Percentiles rank a stretch among this genome's conserved stretches.
Conservation (phyloP, 2,113 vertebrate species). For the Brienomyrus longianalis region DNA sequence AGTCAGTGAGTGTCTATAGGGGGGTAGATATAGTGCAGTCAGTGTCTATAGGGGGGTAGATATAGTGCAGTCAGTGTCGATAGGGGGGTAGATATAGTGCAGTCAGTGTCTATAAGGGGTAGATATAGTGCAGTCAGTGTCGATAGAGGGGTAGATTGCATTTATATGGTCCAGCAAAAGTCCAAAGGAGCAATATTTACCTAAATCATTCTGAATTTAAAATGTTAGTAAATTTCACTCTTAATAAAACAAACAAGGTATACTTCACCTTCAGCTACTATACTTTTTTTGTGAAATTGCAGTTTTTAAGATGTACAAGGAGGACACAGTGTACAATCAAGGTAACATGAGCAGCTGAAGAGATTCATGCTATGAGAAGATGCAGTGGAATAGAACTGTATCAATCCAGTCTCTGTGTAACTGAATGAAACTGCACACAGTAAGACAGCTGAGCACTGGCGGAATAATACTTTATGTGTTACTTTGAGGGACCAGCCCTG, state of each 20-base stretch:
- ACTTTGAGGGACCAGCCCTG: background rate
- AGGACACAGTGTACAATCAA: background rate
- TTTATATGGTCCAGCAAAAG: background rate
- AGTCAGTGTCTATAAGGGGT: no score
- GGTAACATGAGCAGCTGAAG: background rate
- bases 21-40: no score
- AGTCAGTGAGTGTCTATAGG: no score
- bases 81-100: no score
- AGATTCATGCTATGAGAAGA: background rate
- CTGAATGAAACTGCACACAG: background rate
- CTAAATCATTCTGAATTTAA: background rate
- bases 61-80: no score
- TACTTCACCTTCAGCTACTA: background rate
- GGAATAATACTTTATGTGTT: background rate
- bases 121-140: background rate
- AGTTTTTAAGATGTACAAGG: background rate
- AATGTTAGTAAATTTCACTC: background rate
- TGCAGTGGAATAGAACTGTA: background rate
- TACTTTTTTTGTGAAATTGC: background rate
- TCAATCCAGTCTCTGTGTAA: background rate
- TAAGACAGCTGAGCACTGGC: background rate
- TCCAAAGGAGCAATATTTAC: background rate
- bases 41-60: no score
- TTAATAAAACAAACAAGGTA: background rate
- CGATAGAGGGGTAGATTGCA: background rate